A percentile compares a stretch with the other conserved stretches of the same genome.
Conservation (phyloP, 1,140 invertebrate species). For the Drosophila auraria region DNA sequence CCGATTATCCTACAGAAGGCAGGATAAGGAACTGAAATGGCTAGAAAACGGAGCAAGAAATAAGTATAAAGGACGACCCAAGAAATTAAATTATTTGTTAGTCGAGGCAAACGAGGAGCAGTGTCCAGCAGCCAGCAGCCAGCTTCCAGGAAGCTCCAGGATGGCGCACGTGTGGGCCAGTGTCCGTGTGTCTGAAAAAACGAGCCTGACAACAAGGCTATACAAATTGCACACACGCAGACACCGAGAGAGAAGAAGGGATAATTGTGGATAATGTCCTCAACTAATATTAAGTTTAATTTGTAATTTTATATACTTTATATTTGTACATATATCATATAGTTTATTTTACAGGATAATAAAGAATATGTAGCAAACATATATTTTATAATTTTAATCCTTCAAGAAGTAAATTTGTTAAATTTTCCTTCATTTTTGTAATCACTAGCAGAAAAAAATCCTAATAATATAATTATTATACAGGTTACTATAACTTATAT, state of each 20-base stretch:
- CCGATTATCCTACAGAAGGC: conserved; percentile 18
- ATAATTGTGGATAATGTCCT: too few species aligned
- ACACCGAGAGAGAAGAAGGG: conserved; percentile 1
- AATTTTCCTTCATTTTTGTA: too few species aligned
- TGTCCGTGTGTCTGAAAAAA: conserved; percentile 53
- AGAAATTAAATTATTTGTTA: conserved; percentile 81
- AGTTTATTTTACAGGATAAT: neutral
- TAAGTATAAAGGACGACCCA: conserved; percentile 51
- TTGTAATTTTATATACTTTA: too few species aligned
- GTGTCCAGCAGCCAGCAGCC: conserved; percentile 3
- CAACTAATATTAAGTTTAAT: neutral
- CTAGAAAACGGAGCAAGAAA: conserved; percentile 14
- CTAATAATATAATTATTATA: too few species aligned
- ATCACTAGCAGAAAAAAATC: too few species aligned
- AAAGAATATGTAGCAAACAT: too few species aligned
- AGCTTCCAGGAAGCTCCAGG: conserved; percentile 9
- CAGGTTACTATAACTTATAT: neutral
- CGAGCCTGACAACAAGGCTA: conserved; percentile 76
- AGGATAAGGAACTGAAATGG: conserved; percentile 3
- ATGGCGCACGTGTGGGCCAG: neutral
- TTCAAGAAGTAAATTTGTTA: neutral
- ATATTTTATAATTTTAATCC: too few species aligned
- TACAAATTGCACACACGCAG: conserved; percentile 51
- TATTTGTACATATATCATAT: too few species aligned
- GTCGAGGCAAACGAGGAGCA: conserved; percentile 36